Evolutionary conservation across 1,140 invertebrate species (phyloP).

Genomic region (Calephelis nemesis): DNA sequence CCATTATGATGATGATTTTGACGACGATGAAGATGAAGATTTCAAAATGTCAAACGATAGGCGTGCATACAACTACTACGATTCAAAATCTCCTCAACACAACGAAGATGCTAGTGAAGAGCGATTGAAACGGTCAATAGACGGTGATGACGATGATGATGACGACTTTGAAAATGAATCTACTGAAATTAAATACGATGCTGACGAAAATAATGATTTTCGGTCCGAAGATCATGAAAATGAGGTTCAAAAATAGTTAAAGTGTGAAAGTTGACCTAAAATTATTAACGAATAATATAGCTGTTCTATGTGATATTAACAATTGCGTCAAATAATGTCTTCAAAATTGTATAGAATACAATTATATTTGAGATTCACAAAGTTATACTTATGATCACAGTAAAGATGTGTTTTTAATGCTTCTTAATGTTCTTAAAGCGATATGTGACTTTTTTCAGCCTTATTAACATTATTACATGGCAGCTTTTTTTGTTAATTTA

Average conservation of each 20-base stretch:
- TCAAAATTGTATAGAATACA: conserved; percentile 5
- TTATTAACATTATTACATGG: conserved; percentile 16
- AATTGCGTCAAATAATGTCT: background rate
- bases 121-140: background rate
- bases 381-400: background rate
- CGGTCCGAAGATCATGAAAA: conserved; percentile 5
- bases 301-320: conserved; percentile 1
- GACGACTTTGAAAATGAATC: background rate
- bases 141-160: background rate
- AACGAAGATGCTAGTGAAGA: conserved; percentile 1
- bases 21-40: conserved; percentile 32
- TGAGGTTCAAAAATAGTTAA: conserved; percentile 11
- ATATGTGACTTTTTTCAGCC: conserved; percentile 15
- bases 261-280: conserved; percentile 15
- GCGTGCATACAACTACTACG: conserved; percentile 6
- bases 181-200: background rate
- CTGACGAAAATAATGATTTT: background rate
- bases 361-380: background rate
- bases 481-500: background rate
- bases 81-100: background rate
- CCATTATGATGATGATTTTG: background rate
- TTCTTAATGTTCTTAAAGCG: background rate
- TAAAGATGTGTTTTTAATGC: conserved; percentile 2
- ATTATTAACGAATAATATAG: conserved; percentile 9
- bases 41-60: conserved; percentile 12